Conservation (phyloP, 2,113 vertebrate genomes). For the Murina feae region DNA sequence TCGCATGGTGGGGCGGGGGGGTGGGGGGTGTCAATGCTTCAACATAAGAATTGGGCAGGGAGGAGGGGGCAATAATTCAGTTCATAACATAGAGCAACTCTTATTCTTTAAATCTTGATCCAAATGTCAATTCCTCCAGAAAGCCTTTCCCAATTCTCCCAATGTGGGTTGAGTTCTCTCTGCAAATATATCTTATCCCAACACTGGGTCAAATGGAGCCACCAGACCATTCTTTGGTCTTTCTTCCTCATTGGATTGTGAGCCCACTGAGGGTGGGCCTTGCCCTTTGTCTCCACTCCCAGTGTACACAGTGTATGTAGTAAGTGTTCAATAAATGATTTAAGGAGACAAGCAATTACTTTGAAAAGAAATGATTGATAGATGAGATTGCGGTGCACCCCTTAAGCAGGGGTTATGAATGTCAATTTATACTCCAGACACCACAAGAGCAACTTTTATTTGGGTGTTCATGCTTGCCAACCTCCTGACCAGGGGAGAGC, state of each 20-base stretch:
- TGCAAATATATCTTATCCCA: background rate
- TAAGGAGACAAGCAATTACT: background rate
- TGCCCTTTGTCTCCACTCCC: background rate
- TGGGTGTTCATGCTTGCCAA: background rate
- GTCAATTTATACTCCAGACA: background rate
- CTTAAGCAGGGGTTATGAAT: background rate
- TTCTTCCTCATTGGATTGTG: background rate
- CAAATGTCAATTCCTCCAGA: background rate
- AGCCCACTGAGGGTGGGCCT: background rate
- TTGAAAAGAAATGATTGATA: background rate
- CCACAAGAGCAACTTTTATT: background rate
- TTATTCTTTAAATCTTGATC: background rate
- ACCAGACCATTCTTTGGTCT: background rate
- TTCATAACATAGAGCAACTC: background rate
- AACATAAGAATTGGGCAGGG: too few species aligned
- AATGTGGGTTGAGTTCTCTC: background rate
- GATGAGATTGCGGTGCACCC: background rate
- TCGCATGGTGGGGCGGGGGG: too few species aligned
- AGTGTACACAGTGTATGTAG: background rate
- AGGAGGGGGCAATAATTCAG: background rate
- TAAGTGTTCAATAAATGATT: background rate
- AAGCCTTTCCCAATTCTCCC: background rate
- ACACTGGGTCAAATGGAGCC: too few species aligned
- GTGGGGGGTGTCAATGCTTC: background rate
- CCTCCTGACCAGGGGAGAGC: background rate